Conservation (phyloP, 2,888 invertebrate genomes). For the Dendrolimus pini region DNA sequence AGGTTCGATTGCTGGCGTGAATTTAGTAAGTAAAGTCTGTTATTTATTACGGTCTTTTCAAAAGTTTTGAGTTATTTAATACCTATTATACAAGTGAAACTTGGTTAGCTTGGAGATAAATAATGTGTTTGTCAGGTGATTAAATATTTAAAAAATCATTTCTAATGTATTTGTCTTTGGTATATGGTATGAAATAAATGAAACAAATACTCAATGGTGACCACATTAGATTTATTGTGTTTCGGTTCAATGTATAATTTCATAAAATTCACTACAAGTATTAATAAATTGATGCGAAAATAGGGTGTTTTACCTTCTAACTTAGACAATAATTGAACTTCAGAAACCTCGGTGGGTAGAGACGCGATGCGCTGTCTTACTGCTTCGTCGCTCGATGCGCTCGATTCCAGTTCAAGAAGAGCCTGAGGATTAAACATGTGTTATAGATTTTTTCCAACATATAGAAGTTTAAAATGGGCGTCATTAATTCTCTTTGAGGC, state of each 20-base stretch:
- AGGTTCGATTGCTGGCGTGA: no score
- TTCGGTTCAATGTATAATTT: slow-evolving; percentile 6
- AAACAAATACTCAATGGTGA: slow-evolving; percentile 15
- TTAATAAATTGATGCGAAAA: neutral
- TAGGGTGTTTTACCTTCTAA: slow-evolving; percentile 82
- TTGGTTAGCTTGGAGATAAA: no score
- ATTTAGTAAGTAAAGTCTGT: no score
- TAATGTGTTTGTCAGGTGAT: no score
- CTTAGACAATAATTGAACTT: slow-evolving; percentile 90
- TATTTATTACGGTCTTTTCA: no score
- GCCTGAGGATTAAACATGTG: slow-evolving; percentile 50
- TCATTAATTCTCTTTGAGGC: no score
- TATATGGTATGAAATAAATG: slow-evolving; percentile 16
- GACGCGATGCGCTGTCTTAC: slow-evolving; percentile 95
- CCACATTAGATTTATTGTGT: slow-evolving; percentile 8
- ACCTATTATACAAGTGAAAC: no score
- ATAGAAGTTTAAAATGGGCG: no score
- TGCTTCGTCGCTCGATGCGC: slow-evolving; percentile 95
- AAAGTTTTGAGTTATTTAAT: no score
- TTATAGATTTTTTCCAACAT: no score
- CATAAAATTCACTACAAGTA: slow-evolving; percentile 8
- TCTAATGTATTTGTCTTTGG: slow-evolving; percentile 1
- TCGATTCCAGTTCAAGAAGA: slow-evolving; percentile 91
- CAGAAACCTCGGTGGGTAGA: slow-evolving; percentile 95
- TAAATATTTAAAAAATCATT: no score